Evolutionary conservation across 2,888 invertebrate genomes (phyloP), one percentile per base, ranked within the genome.

Genomic region (Pollenia amentaria): DNA sequence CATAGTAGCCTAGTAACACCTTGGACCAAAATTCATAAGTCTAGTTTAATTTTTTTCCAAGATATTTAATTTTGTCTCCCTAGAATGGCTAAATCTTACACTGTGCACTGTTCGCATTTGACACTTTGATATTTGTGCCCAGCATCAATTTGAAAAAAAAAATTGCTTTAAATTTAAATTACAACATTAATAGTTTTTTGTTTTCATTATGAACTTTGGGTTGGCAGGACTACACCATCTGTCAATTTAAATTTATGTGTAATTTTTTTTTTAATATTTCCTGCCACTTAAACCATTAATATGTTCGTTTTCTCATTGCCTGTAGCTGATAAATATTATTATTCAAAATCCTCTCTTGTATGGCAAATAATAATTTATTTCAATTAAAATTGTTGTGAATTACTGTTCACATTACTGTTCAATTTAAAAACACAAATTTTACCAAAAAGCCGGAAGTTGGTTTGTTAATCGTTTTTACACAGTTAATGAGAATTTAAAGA

Each of bases 241-340:
- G 72, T 60, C 60, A 48, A 48, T 60, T 60, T 75, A 4, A 75
- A 64, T 51, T 64, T 14, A 12, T 42, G 18, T 75, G 40, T 29
- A 2, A 12, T 7, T 18, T 62, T 44, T 51, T 48, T 10, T 48
- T 12, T 9, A 21, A n/a, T 21, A 51, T 51, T 51, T 18, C 14
- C 6, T 29, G 14, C 18, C 18, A 42, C 18, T 42, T 21, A 16
- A 65, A 4, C 7, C 53, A 76, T 55, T 76, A 53, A 65, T 64
- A 21, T n/a, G 46, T 29, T 12, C 3, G 44, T 16, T 38, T 18
- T 48, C 9, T 14, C 11, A 3, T 64, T 21, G 40, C 51, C 8
- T 51, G 11, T 11, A 11, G 16, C 6, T 64, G 64, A 42, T 76
- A 76, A 42, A 53, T 18, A 53, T 42, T 64, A 21, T 51, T 64